Evolutionary conservation across 2,113 vertebrate genomes (phyloP), one percentile per base, ranked within the genome.

Genomic region (Scopus umbretta): DNA sequence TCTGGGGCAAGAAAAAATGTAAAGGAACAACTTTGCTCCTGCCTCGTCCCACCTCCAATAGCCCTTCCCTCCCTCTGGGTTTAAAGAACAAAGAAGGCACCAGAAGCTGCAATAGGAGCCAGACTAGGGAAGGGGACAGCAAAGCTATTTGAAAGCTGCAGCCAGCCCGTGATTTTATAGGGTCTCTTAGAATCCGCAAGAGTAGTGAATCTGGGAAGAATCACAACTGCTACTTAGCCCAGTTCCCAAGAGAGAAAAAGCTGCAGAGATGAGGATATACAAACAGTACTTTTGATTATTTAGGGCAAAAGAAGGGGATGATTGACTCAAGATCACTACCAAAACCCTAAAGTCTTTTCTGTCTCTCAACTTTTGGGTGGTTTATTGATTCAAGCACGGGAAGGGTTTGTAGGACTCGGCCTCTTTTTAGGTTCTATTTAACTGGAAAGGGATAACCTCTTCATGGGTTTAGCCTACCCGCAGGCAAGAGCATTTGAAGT

Each of bases 1-100:
- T 94, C 88, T 74, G 73, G 78, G 62, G 34, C 92, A 95, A 95
- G 88, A 79, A 36, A 92, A 94, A 80, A 84, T 61, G 92, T 36
- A 56, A 95, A 85, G 92, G 74, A 66, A 85, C 86, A 87, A 87
- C 62, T 94, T 79, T 73, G 63, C 86, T 85, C 84, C 70, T 92
- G 84, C 80, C 66, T 94, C 3, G 7, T 92, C 81, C 96, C 74
- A 97, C 91, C 94, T 96, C 96, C 66, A 43, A 9, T 13, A 67
- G 66, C 53, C 50, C 55, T 85, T 65, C 49, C 42, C 34, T 94
- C 92, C 66, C 74, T 49, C 81, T 62, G 91, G 56, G 16, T 47
- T 79, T 55, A 3, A 34, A 68, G 66, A 53, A 73, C 92, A 95
- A 90, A 92, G 76, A 1, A 0, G 1, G 56, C 20, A 23, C 58